These are phyloP conservation scores for Okamejei kenojei DNA, from an alignment of 2,797 vertebrate genomes.

Conservation along the genomic window DNA sequence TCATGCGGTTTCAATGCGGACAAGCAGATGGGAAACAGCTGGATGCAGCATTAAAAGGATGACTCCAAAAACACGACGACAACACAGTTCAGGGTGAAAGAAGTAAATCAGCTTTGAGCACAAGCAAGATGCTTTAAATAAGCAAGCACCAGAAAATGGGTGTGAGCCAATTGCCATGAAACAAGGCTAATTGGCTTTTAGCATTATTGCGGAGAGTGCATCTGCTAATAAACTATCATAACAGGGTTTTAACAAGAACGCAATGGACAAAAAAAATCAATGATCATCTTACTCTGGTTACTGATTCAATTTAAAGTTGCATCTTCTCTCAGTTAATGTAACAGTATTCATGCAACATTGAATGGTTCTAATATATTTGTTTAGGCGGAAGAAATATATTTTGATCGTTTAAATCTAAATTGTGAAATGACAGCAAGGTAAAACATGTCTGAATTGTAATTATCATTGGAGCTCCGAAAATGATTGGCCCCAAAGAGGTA, in stretches of 20 bases:
- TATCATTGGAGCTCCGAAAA: background rate
- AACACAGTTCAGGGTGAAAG: background rate
- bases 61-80: background rate
- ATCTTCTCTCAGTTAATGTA: background rate
- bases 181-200: background rate
- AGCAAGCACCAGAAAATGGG: background rate
- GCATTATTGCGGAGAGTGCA: background rate
- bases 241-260: background rate
- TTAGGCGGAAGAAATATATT: background rate
- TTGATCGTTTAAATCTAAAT: background rate
- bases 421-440: background rate
- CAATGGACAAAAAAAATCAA: background rate
- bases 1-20: background rate
- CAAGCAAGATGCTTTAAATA: background rate
- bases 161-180: background rate
- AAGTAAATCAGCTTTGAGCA: background rate
- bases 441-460: background rate
- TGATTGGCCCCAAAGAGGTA: background rate
- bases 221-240: background rate
- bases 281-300: background rate
- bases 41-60: background rate
- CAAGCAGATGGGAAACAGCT: conserved; percentile 1
- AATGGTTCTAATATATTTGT: background rate
- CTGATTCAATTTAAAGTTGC: background rate
- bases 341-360: too few species aligned